Evolutionary conservation across 2,797 vertebrate genomes (phyloP), one percentile per base, ranked within the genome.

Genomic region (Eidolon dupreanum): DNA sequence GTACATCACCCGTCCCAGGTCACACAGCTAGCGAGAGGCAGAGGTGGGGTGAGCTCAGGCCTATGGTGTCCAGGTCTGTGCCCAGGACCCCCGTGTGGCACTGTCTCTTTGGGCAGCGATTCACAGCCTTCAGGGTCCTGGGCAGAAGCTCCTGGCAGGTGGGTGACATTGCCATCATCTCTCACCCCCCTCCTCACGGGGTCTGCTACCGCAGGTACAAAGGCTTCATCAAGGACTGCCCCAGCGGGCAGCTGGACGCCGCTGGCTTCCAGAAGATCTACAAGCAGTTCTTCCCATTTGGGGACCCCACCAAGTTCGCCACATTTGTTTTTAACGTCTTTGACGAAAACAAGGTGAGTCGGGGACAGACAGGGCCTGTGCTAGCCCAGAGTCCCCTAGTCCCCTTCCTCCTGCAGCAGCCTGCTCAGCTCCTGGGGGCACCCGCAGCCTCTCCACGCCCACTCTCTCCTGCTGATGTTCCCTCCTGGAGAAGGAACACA

Each of bases 251-350:
- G 98, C 98, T 99, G 49, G 99, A 99, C 0, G 99, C 99, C 0
- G 98, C 99, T 0, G 99, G 99, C 95, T 99, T 99, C 98, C 99
- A 99, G 98, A 99, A 99, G 99, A 99, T 99, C 97, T 99, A 99
- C 78, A 99, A 99, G 97, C 99, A 99, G 95, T 99, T 99, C 98
- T 99, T 99, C 98, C 99, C 99, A 0, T 99, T 99, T 0, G 99
- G 99, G 1, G 99, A 99, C 98, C 99, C 99, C 55, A 99, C 99
- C 46, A 99, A 99, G 98, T 99, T 99, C 0, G 99, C 99, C 95
- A 99, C 99, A 0, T 99, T 99, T 59, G 99, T 99, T 97, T 99
- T 99, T 98, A 99, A 99, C 1, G 99, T 99, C 93, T 99, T 99
- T 8, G 99, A 99, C 4, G 99, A 99, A 97, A 99, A 99, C 98